Base-by-base conservation (phyloP, 2,113 vertebrate species). In the Castor canadensis region DNA sequence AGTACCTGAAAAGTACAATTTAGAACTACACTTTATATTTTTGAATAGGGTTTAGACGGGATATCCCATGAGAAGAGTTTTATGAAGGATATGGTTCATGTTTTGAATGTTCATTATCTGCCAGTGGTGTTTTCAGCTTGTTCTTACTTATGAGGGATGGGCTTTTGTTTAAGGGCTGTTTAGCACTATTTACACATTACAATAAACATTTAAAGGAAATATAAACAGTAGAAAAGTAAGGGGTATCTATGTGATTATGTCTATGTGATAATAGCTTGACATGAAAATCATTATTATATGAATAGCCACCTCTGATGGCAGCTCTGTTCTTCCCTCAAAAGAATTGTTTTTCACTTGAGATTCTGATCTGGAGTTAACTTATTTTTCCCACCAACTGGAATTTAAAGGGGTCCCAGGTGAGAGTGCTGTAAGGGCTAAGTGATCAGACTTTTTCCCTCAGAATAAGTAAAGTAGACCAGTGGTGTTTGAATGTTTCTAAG, bases 21-120 rank as follows among this genome's bases (percentile, higher is more conserved):
- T 56, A 47, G 47, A 73, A 11, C 26, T 15, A 60, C 3, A 38
- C 17, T 60, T 47, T 79, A 87, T 17, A 15, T 56, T 89, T 92
- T 15, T 56, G 16, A 87, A 71, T 81, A 71, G 49, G 49, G n/a
- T 26, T 47, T 45, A 58, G 24, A 76, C 93, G 43, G 24, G 19
- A 1, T 67, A 75, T 32, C 54, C n/a, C 83, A 30, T 47, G 24
- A 89, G 77, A n/a, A 73, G 32, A n/a, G 49, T 83, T 94, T 77
- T 89, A 87, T 64, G 47, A 94, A 90, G 47, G 79, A 40, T n/a
- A n/a, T n/a, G 30, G 43, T 72, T 94, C 92, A 79, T 94, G 79
- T 82, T 93, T 87, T 93, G 62, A 77, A 62, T 84, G 43, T 32
- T 95, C n/a, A 90, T 73, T 91, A 73, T 66, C 69, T 84, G 56